A percentile compares a stretch with the other conserved stretches of the same genome.
Evolutionary conservation across 2,113 vertebrate species (phyloP).

Genomic region (Arenaria interpres): DNA sequence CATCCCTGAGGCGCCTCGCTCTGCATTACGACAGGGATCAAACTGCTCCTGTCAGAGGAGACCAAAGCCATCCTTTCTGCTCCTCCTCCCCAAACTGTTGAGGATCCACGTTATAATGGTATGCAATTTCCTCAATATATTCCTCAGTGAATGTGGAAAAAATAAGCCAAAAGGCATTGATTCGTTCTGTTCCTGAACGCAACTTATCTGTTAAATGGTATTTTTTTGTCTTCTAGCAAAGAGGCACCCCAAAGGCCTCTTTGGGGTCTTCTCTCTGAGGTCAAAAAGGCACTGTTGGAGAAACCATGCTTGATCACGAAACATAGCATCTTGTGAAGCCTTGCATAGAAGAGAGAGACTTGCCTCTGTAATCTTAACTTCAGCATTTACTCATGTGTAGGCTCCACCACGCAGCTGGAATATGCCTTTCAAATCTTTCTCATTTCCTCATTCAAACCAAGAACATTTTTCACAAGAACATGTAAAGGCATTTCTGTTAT

Average conservation of each 20-base stretch:
- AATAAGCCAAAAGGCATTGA: background rate
- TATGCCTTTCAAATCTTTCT: background rate
- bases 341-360: background rate
- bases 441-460: background rate
- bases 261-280: background rate
- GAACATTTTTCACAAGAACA: background rate
- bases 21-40: accelerated
- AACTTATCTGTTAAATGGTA: background rate
- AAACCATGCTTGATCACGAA: background rate
- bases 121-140: background rate
- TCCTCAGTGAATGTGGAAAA: background rate
- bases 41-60: background rate
- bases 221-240: background rate
- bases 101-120: background rate
- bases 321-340: accelerated
- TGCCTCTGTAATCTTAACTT: background rate
- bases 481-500: background rate
- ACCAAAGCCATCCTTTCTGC: background rate
- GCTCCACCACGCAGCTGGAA: background rate
- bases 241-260: background rate
- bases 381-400: background rate
- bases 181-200: background rate
- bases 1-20: background rate
- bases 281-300: background rate
- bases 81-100: background rate